Evolutionary conservation across 2,888 invertebrate genomes (phyloP), one percentile per base, ranked within the genome.

Genomic region (Eupeodes luniger): DNA sequence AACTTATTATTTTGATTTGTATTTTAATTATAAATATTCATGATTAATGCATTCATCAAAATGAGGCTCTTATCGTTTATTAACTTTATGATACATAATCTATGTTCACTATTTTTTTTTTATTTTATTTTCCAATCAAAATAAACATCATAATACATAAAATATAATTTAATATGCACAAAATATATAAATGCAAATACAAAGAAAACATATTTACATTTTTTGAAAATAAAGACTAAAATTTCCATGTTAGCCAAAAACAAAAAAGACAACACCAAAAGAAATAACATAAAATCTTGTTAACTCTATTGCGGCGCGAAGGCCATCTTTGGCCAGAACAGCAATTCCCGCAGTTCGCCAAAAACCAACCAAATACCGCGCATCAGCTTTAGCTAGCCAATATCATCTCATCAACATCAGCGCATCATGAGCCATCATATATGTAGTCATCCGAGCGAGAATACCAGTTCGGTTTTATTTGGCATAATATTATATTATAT

Each of bases 401-500:
- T 70, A 81, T 75, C 76, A 85, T 74, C 70, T 55, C 61, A 79
- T 85, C 84, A 67, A 34, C 51, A 77, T 27, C 47, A 74, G 75
- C 83, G 79, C 69, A 81, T 70, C 81, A 80, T 76, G 40, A 40
- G 40, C 40, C 80, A 62, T 61, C 69, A 51, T 72, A 40, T 5
- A 3, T n/a, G 55, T 36, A 40, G 11, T 55, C 55, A 19, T 4
- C 34, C 66, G 76, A 88, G 75, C 88, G 85, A 88, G 78, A 88
- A 88, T 85, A 88, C 85, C 88, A 88, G 88, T 88, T 88, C 78
- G 75, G 19, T 53, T 66, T 66, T 69, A 57, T 81, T 86, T 83
- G 61, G 78, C 57, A 69, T 83, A 86, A 64, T 78, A 81, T 84
- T 83, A 40, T 40, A 27, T 27, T 40, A 27, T 27, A 27, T 27